Base-by-base conservation (phyloP, 2,797 vertebrate genomes). In the Gymnocypris eckloni region DNA sequence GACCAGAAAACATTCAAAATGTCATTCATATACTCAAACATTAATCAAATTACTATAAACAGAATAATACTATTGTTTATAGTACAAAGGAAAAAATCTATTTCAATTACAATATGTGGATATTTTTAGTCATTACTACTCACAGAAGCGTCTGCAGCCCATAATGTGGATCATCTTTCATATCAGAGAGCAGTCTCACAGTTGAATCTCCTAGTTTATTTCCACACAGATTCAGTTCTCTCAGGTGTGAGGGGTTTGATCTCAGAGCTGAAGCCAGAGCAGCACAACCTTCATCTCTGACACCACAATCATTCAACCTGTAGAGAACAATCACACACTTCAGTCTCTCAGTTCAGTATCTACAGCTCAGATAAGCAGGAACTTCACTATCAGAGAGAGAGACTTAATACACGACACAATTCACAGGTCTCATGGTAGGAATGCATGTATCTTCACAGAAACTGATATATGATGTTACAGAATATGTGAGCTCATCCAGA, bases 241-340 rank as follows among this genome's bases (percentile, higher is more conserved):
- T 56, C 52, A 77, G 52, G 33, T 77, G 75, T 56, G 28, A 20
- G 3, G 75, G 75, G 75, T 77, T 77, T 39, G 75, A 77, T 77
- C 33, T 77, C 50, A 77, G 75, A 39, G 75, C 75, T 39, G 33
- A 77, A 20, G 28, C 33, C 75, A 77, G 50, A 37, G 16, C 28
- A 56, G 28, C 50, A 56, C 73, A 54, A 39, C 48, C 50, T 37
- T 54, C 50, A 52, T 20, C 28, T 77, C 9, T 37, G 16, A 77
- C 9, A 0, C 52, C 52, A 56, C 52, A 56, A 9, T 56, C 20
- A 7, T 0, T 22, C 52, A 56, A 56, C 52, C 52, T 56, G 18
- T 56, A 22, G 18, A 56, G 18, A 56, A 56, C 20, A 56, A 61
- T 61, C 1, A 61, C 22, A 12, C 1, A 2, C n/a, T 25, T 25